Conservation (phyloP, 64 coral and sea anemone species). For the Cladopsammia gracilis region DNA sequence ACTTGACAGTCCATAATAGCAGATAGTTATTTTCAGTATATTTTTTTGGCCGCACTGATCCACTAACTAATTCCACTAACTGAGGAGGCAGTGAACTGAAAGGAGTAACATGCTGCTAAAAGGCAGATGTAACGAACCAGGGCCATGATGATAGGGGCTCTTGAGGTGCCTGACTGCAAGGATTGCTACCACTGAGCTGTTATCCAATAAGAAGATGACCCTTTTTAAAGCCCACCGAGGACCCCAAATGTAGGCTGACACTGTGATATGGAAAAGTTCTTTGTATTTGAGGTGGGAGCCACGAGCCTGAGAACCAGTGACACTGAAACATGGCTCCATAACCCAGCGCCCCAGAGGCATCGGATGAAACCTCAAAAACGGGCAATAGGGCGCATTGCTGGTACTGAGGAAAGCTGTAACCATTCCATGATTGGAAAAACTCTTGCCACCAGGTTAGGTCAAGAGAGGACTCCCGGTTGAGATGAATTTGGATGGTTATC, state of each 20-base stretch:
- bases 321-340: background rate
- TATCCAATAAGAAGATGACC: too few species aligned
- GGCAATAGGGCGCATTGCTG: background rate
- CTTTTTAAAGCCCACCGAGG: slow-evolving; percentile 12
- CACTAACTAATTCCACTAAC: slow-evolving; percentile 11
- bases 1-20: too few species aligned
- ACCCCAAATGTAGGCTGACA: slow-evolving; percentile 33
- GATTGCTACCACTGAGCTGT: slow-evolving; percentile 41
- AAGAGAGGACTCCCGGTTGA: too few species aligned
- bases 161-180: slow-evolving; percentile 1
- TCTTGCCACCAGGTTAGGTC: too few species aligned
- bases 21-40: too few species aligned
- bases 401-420: slow-evolving; percentile 37
- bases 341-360: slow-evolving; percentile 44
- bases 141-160: slow-evolving; percentile 17
- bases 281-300: slow-evolving; percentile 30
- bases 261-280: slow-evolving; percentile 25
- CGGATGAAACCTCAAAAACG: slow-evolving; percentile 44
- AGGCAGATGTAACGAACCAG: background rate
- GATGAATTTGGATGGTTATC: too few species aligned
- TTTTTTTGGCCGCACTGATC: too few species aligned
- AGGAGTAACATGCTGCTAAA: background rate
- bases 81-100: background rate
- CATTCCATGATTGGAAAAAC: slow-evolving; percentile 45
- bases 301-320: slow-evolving; percentile 32